Evolutionary conservation across 2,888 invertebrate species (phyloP).

Genomic region (Xylophagus ater): DNA sequence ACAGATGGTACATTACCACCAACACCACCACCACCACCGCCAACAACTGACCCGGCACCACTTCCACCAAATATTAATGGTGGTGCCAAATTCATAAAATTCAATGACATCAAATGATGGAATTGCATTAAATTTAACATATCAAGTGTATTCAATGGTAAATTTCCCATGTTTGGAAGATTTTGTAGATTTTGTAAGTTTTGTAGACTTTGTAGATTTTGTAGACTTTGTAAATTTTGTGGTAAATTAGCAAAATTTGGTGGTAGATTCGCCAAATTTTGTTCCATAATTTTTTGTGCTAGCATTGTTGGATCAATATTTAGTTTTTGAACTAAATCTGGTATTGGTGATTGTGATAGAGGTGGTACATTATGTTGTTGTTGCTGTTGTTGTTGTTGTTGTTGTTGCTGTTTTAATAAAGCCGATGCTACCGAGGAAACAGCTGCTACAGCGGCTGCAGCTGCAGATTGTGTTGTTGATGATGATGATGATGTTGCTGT

Average conservation of each 20-base stretch:
- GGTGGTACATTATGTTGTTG: slow-evolving; percentile 35
- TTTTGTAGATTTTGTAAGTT: slow-evolving; percentile 34
- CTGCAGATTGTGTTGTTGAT: no score
- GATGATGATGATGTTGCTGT: slow-evolving; percentile 6
- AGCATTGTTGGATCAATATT: slow-evolving; percentile 23
- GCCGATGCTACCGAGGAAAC: not conserved
- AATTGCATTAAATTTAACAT: slow-evolving; percentile 77
- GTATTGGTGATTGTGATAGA: slow-evolving; percentile 20
- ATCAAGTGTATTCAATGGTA: slow-evolving; percentile 73
- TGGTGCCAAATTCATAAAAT: slow-evolving; percentile 91
- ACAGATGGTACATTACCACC: slow-evolving; percentile 52
- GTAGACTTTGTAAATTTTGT: slow-evolving; percentile 22
- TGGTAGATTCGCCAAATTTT: slow-evolving; percentile 22
- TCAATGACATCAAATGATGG: slow-evolving; percentile 83
- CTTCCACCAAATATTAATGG: slow-evolving; percentile 44
- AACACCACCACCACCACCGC: slow-evolving; percentile 56
- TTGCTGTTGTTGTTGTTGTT: slow-evolving; percentile 25
- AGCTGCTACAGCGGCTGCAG: no score
- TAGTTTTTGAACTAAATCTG: slow-evolving; percentile 21
- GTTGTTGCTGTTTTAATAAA: slow-evolving; percentile 25
- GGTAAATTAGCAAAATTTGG: slow-evolving; percentile 22
- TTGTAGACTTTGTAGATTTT: slow-evolving; percentile 30
- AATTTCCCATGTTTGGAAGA: slow-evolving; percentile 35
- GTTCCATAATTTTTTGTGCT: slow-evolving; percentile 26
- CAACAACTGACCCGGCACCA: slow-evolving; percentile 43